Conservation (phyloP, 2,888 invertebrate genomes). For the Lymantria monacha region DNA sequence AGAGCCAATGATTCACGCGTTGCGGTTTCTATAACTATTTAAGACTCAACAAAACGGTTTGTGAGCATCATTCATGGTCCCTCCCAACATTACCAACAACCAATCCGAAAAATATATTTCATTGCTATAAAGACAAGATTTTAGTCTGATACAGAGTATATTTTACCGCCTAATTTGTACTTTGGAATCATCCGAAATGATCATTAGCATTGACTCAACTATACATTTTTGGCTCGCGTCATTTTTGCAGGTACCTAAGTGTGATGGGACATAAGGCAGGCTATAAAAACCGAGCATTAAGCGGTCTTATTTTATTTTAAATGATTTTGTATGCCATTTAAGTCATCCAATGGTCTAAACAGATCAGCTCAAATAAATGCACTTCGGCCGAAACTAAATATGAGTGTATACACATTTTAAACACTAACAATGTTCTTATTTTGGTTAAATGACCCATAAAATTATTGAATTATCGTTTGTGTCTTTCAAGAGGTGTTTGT, state of each 20-base stretch:
- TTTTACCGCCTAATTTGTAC: conserved; percentile 59
- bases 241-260: conserved; percentile 55
- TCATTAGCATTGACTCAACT: conserved; percentile 52
- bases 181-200: conserved; percentile 42
- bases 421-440: conserved; percentile 40
- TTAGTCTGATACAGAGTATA: conserved; percentile 45
- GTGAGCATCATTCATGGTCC: conserved; percentile 42
- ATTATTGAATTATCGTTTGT: conserved; percentile 30
- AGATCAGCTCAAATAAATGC: conserved; percentile 41
- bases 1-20: conserved; percentile 50
- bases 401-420: conserved; percentile 41
- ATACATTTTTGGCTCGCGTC: conserved; percentile 48
- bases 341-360: conserved; percentile 42
- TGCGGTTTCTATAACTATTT: conserved; percentile 56
- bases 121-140: conserved; percentile 48
- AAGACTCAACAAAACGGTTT: conserved; percentile 45
- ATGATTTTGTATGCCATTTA: conserved; percentile 42
- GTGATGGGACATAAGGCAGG: conserved; percentile 46
- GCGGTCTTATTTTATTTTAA: conserved; percentile 48
- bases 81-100: conserved; percentile 49
- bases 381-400: conserved; percentile 34
- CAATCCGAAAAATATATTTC: conserved; percentile 53
- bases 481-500: conserved; percentile 4
- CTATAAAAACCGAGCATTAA: conserved; percentile 49
- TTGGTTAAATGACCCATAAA: conserved; percentile 38